phyloP scores from a whole-genome alignment of 2,113 vertebrate species.

The Mesocricetus auratus region DNA sequence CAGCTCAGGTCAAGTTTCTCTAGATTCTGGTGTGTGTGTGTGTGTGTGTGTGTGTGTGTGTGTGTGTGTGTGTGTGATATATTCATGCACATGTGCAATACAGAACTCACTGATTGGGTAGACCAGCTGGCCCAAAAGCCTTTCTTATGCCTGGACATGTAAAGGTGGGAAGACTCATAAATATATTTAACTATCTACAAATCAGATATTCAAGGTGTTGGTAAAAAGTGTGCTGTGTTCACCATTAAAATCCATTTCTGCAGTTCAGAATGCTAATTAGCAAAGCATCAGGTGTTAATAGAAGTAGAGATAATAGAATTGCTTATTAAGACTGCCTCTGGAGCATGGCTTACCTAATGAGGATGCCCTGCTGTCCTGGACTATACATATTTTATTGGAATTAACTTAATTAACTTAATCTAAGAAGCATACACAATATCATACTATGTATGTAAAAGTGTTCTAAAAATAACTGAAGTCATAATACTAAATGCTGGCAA shows the following conservation, averaged over 20 bases:
- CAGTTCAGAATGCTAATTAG: slow-evolving; percentile 29
- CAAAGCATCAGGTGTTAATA: slow-evolving; percentile 19
- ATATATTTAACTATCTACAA: neutral
- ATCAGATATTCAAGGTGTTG: slow-evolving; percentile 28
- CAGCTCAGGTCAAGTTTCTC: neutral
- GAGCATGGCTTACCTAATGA: neutral
- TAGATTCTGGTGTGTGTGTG: neutral
- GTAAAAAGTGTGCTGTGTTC: neutral
- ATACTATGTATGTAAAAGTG: neutral
- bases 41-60: neutral
- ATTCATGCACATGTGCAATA: neutral
- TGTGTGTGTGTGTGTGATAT: neutral
- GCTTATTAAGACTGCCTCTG: neutral
- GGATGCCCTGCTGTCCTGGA: neutral
- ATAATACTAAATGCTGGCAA: neutral
- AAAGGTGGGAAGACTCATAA: neutral
- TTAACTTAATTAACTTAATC: slow-evolving; percentile 10
- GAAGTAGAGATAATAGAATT: slow-evolving; percentile 11
- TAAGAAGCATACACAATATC: neutral
- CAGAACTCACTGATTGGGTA: neutral
- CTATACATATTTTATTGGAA: neutral
- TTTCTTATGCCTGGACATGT: neutral
- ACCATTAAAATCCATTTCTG: slow-evolving; percentile 34
- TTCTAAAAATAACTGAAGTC: slow-evolving; percentile 9
- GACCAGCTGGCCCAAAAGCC: neutral